Conservation (phyloP, 2,113 vertebrate species). For the Prunella fulvescens region DNA sequence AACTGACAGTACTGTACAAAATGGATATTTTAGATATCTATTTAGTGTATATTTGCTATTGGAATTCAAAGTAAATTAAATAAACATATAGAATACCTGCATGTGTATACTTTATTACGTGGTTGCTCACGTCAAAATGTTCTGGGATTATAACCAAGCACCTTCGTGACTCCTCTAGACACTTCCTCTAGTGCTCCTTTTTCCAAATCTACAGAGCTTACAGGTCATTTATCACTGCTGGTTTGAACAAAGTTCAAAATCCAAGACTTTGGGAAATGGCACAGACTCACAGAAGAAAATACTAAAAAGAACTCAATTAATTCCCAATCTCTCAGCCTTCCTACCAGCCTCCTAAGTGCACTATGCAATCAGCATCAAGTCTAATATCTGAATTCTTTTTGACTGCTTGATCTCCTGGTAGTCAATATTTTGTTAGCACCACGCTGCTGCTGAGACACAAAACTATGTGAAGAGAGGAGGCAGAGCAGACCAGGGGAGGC, state of each 20-base stretch:
- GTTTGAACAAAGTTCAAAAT: background rate
- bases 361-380: background rate
- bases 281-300: background rate
- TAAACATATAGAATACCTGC: constrained; percentile 6
- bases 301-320: background rate
- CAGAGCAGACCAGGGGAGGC: background rate
- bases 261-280: background rate
- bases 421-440: background rate
- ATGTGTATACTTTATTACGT: background rate
- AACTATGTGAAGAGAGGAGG: background rate
- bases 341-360: no score
- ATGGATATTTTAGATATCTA: constrained; percentile 31
- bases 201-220: background rate
- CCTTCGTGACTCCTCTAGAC: background rate
- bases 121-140: fast-evolving
- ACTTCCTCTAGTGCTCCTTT: background rate
- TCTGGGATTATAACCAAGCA: background rate
- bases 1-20: constrained; percentile 61
- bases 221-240: background rate
- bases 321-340: background rate
- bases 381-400: background rate
- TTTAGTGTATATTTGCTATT: constrained; percentile 65
- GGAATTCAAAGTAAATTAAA: constrained; percentile 58
- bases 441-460: background rate
- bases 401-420: background rate